Evolutionary conservation across 2,797 vertebrate species (phyloP).

Genomic region (Catostomus latipinnis): DNA sequence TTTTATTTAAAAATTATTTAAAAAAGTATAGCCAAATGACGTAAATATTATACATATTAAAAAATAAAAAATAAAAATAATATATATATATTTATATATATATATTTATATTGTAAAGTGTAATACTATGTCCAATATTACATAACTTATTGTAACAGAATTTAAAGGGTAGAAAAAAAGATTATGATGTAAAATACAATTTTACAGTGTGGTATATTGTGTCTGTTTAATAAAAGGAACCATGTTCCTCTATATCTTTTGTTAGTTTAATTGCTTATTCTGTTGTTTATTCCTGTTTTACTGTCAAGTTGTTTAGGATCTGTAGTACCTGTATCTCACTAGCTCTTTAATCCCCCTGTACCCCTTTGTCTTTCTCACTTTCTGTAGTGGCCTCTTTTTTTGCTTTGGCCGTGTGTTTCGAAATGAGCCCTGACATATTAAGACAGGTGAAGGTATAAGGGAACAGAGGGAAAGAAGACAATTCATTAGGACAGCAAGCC

Average conservation of each 20-base stretch:
- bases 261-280: background rate
- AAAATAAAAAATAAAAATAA: too few relatives aligned
- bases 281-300: background rate
- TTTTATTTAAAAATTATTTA: too few relatives aligned
- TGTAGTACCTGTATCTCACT: background rate
- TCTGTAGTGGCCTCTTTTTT: background rate
- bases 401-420: conserved; percentile 21
- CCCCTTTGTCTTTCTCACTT: conserved; percentile 1
- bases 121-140: too few relatives aligned
- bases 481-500: conserved; percentile 38
- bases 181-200: too few relatives aligned
- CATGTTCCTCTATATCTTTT: background rate
- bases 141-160: too few relatives aligned
- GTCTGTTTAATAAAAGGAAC: background rate
- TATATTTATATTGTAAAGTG: too few relatives aligned
- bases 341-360: background rate
- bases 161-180: too few relatives aligned
- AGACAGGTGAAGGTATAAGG: conserved; percentile 44
- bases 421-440: conserved; percentile 53
- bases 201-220: too few relatives aligned
- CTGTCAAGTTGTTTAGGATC: background rate
- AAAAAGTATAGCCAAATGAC: too few relatives aligned
- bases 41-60: too few relatives aligned
- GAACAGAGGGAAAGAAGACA: conserved; percentile 24
- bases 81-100: too few relatives aligned